Percentiles rank a stretch among this genome's conserved stretches.
Conservation (phyloP, 1,140 invertebrate species). For the Mya arenaria region DNA sequence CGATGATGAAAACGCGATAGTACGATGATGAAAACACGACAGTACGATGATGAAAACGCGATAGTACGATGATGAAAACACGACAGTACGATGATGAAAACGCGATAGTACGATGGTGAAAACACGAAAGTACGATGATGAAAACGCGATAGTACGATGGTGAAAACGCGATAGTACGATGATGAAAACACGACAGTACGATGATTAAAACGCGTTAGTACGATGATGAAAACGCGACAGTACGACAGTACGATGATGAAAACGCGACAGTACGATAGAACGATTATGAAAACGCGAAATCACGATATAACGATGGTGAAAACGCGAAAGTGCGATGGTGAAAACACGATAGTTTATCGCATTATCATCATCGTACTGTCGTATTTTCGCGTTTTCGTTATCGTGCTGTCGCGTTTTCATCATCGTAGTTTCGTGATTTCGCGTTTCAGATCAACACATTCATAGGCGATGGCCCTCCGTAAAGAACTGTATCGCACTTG, state of each 20-base stretch:
- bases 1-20: neutral
- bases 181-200: neutral
- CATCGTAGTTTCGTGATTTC: neutral
- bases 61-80: neutral
- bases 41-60: neutral
- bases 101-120: neutral
- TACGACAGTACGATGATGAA: neutral
- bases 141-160: neutral
- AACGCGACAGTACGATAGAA: neutral
- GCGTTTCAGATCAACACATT: neutral
- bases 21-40: neutral
- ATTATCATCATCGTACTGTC: neutral
- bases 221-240: neutral
- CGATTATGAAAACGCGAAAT: neutral
- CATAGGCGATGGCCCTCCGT: too few species aligned
- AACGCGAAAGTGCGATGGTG: neutral
- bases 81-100: neutral
- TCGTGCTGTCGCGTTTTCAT: neutral
- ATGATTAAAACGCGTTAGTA: neutral
- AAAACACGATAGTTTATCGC: neutral
- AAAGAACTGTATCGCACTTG: too few species aligned
- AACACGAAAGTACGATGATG: neutral
- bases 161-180: neutral
- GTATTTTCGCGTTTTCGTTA: neutral
- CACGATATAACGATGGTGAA: too few species aligned